Base-by-base conservation (phyloP, 1,140 invertebrate species). In the Ditylenchus dipsaci region DNA sequence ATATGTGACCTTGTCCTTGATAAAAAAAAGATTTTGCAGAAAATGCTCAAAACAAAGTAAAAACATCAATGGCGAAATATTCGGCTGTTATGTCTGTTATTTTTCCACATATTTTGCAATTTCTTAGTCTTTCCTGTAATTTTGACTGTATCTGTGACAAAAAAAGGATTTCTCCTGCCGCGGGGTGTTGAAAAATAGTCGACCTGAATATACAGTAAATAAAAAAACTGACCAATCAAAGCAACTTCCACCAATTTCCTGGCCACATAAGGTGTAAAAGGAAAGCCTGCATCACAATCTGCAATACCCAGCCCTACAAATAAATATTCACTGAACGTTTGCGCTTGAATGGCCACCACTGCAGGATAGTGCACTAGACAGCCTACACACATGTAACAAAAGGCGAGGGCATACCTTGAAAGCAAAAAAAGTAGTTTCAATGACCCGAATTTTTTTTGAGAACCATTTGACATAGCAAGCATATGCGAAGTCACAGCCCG, bases 401-500 rank as follows among this genome's bases (percentile, higher is more conserved):
- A 76, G 13, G 74, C 71, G 8, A 76, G 30, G 11, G 71, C 42
- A 33, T 74, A 33, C 60, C 60, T 62, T 15, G 19, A 62, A 29
- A 67, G 17, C 62, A 67, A 75, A 57, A 58, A 30, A 58, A 8
- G 65, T 29, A 27, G 1, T 15, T 26, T 56, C 9, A 17, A 1
- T n/a, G 1, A 29, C 33, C 17, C 33, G 23, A 72, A 43, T 11
- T 21, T 3, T 17, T 30, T 33, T 43, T 69, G 29, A 45, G 13
- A n/a, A 74, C 76, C 72, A 77, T 67, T 72, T 71, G n/a, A 80
- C 61, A 63, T 80, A 67, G 65, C 71, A 69, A 15, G 78, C 17
- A 49, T 78, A 78, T 8, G 78, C 78, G 61, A 78, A 78, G 47
- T 78, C 76, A 49, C 57, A 58, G 3, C 76, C 76, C 23, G 78